Base-by-base conservation (phyloP, 2,797 vertebrate species). In the Sebastes melanostomus region DNA sequence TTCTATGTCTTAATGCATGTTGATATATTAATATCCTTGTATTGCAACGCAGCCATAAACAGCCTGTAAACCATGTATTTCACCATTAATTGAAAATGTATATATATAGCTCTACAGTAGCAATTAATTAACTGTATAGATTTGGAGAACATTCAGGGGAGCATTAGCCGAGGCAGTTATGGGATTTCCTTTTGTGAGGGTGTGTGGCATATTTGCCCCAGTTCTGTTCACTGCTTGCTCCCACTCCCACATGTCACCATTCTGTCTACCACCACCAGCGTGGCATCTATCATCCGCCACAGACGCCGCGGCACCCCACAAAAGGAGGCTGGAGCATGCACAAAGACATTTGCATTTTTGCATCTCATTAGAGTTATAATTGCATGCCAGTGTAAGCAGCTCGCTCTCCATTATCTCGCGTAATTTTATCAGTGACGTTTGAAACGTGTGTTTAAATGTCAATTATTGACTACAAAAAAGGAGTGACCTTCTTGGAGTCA, bases 391-490 rank as follows among this genome's bases (percentile, higher is more conserved):
- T 93, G 96, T 96, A 96, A 96, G 94, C 95, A 91, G 91, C 96
- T 96, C 96, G 96, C 96, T 96, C 91, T 88, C 90, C 90, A 96
- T 97, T 98, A 97, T 98, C 96, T 97, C 91, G 78, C 89, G 93
- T 96, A 96, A 97, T 96, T 97, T 97, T 97, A 98, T 98, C 97
- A 96, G 94, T 96, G 91, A 95, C 83, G 96, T 97, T 96, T 96
- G 96, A 96, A 97, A 97, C 92, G 97, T 97, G 97, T 94, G 96
- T 97, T 97, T 98, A 98, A 99, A 99, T 98, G 98, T 98, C 97
- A 99, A 96, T 97, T 96, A 96, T 96, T 97, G 97, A 97, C 93
- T 94, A 97, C 96, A 96, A 95, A 97, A 97, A 97, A 96, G 95
- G 94, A 94, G 92, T 97, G 97, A 97, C 97, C 98, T 98, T 98